These are phyloP conservation scores for Meda fulgida DNA, from an alignment of 2,797 vertebrate genomes.

Conservation along the genomic window DNA sequence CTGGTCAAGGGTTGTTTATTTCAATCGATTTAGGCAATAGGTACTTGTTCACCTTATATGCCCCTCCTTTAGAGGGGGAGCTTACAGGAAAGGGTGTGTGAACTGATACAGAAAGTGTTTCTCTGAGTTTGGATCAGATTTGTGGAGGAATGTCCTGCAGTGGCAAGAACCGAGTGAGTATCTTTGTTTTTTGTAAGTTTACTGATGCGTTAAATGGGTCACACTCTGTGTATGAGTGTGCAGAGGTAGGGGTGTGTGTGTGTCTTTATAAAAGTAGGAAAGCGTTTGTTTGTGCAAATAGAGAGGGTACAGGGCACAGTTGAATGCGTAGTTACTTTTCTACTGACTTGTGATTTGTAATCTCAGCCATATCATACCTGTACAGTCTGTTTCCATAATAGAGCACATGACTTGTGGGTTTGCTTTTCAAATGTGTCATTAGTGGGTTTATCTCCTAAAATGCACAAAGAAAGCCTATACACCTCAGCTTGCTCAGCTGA, in stretches of 20 bases:
- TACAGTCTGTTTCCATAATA: constrained; percentile 15
- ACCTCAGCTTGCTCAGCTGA: not conserved
- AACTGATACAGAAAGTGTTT: constrained; percentile 15
- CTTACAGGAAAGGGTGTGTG: constrained; percentile 37
- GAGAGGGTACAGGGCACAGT: not conserved
- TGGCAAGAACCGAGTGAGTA: constrained; percentile 53
- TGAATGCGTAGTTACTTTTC: constrained; percentile 12
- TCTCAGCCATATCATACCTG: not conserved
- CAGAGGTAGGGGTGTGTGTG: constrained; percentile 34
- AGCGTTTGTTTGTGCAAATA: constrained; percentile 10
- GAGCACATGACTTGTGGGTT: constrained; percentile 20
- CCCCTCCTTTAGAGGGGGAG: constrained; percentile 11
- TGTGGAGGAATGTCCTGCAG: constrained; percentile 6
- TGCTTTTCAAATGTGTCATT: not conserved
- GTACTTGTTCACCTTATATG: not conserved
- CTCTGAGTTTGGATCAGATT: not conserved
- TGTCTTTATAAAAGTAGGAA: not conserved
- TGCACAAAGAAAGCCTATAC: not conserved
- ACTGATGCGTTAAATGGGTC: constrained; percentile 33
- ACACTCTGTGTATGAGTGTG: constrained; percentile 14
- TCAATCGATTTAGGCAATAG: not conserved
- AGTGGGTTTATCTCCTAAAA: not conserved
- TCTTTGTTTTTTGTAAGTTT: constrained; percentile 38
- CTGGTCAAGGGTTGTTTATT: constrained; percentile 75
- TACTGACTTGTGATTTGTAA: constrained; percentile 15